Percentiles rank a stretch among this genome's conserved stretches.
These are phyloP conservation scores for Solea senegalensis DNA, from an alignment of 2,113 vertebrate species.

Conservation along the genomic window DNA sequence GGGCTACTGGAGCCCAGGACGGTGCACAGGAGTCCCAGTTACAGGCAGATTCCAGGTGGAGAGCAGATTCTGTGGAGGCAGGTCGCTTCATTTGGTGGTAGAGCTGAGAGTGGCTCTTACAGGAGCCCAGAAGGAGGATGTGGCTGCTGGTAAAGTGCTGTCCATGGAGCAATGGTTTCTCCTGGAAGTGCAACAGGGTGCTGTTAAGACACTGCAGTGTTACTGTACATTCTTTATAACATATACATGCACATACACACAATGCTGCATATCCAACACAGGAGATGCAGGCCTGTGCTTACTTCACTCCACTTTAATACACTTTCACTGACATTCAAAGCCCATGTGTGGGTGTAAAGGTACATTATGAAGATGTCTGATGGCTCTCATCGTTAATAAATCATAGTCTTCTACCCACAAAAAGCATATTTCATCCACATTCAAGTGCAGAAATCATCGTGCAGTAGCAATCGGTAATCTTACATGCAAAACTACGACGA, in stretches of 20 bases:
- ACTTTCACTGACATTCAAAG: not conserved
- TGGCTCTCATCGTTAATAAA: not conserved
- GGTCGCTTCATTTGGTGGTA: constrained; percentile 53
- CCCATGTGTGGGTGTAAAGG: no score
- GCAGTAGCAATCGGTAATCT: constrained; percentile 19
- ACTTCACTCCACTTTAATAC: no score
- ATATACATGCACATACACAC: constrained; percentile 8
- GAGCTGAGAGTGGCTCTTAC: not conserved
- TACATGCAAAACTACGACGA: constrained; percentile 40
- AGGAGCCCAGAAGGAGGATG: constrained; percentile 8
- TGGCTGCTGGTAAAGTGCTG: not conserved
- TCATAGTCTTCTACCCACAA: not conserved
- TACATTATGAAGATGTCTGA: not conserved
- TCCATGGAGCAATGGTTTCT: not conserved
- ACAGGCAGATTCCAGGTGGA: constrained; percentile 47
- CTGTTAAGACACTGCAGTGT: constrained; percentile 34
- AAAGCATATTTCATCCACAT: not conserved
- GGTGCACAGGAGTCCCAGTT: constrained; percentile 60
- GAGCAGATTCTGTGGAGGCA: constrained; percentile 29
- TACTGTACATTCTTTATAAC: not conserved
- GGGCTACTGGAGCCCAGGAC: constrained; percentile 73
- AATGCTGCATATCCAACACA: not conserved
- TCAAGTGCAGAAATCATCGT: constrained; percentile 20
- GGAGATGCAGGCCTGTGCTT: constrained; percentile 10
- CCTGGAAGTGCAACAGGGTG: constrained; percentile 8